Evolutionary conservation across 1,140 invertebrate genomes (phyloP).

Genomic region (Tetragonula clypearis): DNA sequence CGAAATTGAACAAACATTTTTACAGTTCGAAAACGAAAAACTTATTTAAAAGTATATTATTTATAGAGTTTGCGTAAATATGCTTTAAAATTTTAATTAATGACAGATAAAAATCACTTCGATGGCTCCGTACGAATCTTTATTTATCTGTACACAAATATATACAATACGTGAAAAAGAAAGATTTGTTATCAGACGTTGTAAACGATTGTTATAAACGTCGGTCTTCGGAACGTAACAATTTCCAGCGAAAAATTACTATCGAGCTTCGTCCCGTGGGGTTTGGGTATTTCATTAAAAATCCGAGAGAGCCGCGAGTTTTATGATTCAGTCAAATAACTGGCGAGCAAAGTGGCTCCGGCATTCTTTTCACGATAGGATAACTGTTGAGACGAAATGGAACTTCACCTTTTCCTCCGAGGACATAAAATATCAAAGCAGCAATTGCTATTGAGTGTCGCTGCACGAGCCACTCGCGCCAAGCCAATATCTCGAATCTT

Average conservation of each 20-base stretch:
- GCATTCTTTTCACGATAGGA: background rate
- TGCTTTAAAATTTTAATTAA: too few relatives aligned
- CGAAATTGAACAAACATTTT: too few relatives aligned
- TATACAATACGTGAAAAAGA: too few relatives aligned
- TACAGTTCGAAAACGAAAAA: too few relatives aligned
- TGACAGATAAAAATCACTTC: too few relatives aligned
- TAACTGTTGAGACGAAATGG: background rate
- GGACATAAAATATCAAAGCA: constrained; percentile 21
- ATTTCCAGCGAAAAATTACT: background rate
- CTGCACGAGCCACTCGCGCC: background rate
- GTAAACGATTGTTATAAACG: too few relatives aligned
- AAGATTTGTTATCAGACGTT: too few relatives aligned
- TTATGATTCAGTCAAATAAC: constrained; percentile 6
- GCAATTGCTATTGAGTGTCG: background rate
- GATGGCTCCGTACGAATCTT: too few relatives aligned
- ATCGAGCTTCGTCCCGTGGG: background rate
- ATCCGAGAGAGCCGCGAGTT: background rate
- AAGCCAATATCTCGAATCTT: constrained; percentile 11
- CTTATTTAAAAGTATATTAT: too few relatives aligned
- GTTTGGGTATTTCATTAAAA: constrained; percentile 21
- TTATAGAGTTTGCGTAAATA: too few relatives aligned
- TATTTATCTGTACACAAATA: too few relatives aligned
- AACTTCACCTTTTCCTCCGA: constrained; percentile 1
- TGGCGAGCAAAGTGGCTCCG: background rate
- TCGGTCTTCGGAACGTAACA: background rate